Evolutionary conservation across 1,140 invertebrate genomes (phyloP), one percentile per base, ranked within the genome.

Genomic region (Diabrotica undecimpunctata): DNA sequence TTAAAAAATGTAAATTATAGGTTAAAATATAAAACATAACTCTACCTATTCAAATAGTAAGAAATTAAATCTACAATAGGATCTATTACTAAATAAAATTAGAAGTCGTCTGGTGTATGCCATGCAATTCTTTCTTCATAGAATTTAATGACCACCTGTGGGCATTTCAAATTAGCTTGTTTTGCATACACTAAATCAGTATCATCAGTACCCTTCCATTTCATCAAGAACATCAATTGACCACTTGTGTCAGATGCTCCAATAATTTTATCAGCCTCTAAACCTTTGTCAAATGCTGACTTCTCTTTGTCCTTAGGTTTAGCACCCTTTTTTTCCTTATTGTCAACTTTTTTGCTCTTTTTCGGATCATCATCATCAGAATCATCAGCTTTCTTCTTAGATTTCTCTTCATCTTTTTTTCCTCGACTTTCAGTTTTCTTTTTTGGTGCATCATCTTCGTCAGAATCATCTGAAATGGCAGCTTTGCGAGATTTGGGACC

Each of bases 161-260:
- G 96, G 78, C 95, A 98, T 63, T 89, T 88, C 0, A 91, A 84
- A 79, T 98, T 98, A 0, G 96, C 96, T 73, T 94, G 87, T 73
- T 92, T 87, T 0, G 96, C 92, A 9, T 94, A 90, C 3, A 98
- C 95, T 37, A 98, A 79, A 78, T 98, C 96, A 0, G 95, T 95
- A 77, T 98, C 95, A 78, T 97, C 95, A 8, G 91, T 94, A 59
- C 94, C 93, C 79, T 96, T 95, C 95, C 95, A 98, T 79, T 98
- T 98, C 90, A 98, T 97, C 0, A 98, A 82, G 78, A 98, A 97
- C 93, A 97, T 96, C 0, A 98, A 79, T 78, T 97, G 92, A 0
- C 95, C 96, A 62, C 90, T 93, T 13, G 93, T 94, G 78, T 98
- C 95, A 65, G 96, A 97, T 6, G 95, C 96, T 65, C 94, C 95